Base-by-base conservation (phyloP, 2,888 invertebrate genomes). In the Lutraria lutraria region DNA sequence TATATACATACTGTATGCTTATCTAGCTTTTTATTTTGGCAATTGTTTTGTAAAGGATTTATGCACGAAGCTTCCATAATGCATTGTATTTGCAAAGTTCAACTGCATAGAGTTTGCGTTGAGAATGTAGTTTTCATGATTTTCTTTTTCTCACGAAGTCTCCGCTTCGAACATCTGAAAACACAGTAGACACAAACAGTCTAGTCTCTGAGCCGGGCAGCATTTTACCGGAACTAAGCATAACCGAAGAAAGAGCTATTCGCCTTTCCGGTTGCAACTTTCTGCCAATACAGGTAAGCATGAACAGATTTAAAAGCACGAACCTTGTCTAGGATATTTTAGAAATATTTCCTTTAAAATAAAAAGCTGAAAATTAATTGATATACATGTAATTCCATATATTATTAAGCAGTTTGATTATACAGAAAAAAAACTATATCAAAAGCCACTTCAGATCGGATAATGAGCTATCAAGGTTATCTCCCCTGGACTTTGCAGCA, bases 161-260 rank as follows among this genome's bases (percentile, higher is more conserved):
- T 31, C 76, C 76, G 34, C 76, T 34, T 31, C 29, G 34, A 76
- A 34, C 15, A 6, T 76, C 76, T 76, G 76, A 76, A 31, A 31
- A 6, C 16, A 34, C 31, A 31, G 13, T 29, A 34, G 29, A 31
- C 13, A 34, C 76, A 34, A 31, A 76, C 63, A 68, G 63, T 68
- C 10, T 68, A 25, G 63, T 68, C 0, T 76, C 76, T 31, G 85
- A 85, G 52, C 56, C 25, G 0, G 68, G 34, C 4, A 85, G 85
- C n/a, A 80, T 25, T 13, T 56, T 85, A 52, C 85, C 85, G 21
- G 85, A 85, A 80, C 43, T 85, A 19, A 60, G 31, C 4, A 54
- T 13, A 19, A 60, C 85, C 0, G 85, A 85, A 16, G 85, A 85
- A 85, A n/a, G 31, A 25, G 85, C 85, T n/a, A 79, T 85, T 29